phyloP scores from a whole-genome alignment of 2,113 vertebrate species.

The Pardalotus punctatus region DNA sequence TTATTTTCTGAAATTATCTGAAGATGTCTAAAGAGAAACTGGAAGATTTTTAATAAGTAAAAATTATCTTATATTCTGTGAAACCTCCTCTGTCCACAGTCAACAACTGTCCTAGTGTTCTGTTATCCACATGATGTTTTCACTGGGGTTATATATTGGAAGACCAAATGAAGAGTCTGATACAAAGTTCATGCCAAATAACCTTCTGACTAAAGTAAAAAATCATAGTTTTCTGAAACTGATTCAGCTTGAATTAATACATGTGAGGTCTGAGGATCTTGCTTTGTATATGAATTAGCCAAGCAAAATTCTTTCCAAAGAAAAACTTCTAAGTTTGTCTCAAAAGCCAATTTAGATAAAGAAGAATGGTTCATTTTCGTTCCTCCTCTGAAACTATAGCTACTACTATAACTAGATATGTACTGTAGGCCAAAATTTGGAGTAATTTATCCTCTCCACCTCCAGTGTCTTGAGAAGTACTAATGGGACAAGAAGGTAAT shows the following conservation, averaged over 20 bases:
- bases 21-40: not conserved
- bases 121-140: not conserved
- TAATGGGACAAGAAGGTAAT: not conserved
- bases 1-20: not conserved
- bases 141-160: not conserved
- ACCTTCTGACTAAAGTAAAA: not conserved
- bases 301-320: not conserved
- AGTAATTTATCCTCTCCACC: not conserved
- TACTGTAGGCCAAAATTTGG: not conserved
- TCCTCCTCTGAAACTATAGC: not conserved
- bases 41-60: not conserved
- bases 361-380: not conserved
- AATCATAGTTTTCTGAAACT: not conserved
- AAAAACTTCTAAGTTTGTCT: not conserved
- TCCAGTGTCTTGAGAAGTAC: not conserved
- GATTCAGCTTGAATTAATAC: not conserved
- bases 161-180: not conserved
- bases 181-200: not conserved
- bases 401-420: not conserved
- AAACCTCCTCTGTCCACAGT: not conserved
- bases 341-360: not conserved
- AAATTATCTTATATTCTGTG: not conserved
- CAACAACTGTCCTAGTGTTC: not conserved
- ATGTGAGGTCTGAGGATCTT: not conserved
- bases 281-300: not conserved